phyloP scores from a whole-genome alignment of 2,113 vertebrate genomes.

The Proteles cristata region DNA sequence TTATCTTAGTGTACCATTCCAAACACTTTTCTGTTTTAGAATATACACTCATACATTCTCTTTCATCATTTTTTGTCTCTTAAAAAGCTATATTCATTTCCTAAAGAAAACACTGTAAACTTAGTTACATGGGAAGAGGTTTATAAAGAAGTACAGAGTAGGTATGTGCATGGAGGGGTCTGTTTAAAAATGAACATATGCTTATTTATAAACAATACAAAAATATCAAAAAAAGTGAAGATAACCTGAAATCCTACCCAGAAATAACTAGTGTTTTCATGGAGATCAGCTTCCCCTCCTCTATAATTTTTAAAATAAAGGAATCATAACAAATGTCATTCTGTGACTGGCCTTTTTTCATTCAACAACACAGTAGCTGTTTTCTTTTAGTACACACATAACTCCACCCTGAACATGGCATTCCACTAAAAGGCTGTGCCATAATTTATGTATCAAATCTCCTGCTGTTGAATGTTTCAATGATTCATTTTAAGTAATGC shows the following conservation, averaged over 20 bases:
- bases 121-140: not conserved
- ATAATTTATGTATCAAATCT: not conserved
- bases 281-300: not conserved
- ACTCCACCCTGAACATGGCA: too few species aligned
- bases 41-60: constrained; percentile 13
- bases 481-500: not conserved
- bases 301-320: not conserved
- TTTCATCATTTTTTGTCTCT: not conserved
- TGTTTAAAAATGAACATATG: not conserved
- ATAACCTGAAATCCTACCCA: not conserved
- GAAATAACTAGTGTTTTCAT: not conserved
- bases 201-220: not conserved
- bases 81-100: not conserved
- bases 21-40: constrained; percentile 13
- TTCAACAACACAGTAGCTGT: not conserved
- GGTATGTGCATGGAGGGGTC: not conserved
- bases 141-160: not conserved
- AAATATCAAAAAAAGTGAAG: not conserved
- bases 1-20: not conserved
- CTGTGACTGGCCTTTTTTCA: not conserved
- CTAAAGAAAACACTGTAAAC: not conserved
- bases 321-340: not conserved
- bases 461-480: not conserved
- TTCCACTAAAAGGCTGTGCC: not conserved
- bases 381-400: not conserved